Evolutionary conservation across 2,797 vertebrate genomes (phyloP).

Genomic region (Chloroceryle inda): DNA sequence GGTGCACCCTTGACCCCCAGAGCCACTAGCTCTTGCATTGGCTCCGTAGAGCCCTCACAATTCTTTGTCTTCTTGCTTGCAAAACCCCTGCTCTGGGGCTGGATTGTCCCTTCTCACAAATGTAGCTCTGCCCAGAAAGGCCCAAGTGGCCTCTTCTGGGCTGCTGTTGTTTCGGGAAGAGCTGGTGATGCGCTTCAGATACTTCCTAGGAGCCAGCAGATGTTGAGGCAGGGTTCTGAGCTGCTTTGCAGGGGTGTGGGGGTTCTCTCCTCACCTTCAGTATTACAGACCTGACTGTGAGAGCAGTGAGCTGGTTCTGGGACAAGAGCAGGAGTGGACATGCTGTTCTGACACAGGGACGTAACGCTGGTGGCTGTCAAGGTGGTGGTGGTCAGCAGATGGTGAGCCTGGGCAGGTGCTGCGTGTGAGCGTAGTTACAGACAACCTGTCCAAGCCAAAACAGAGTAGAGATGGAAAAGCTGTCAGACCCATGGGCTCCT

Average conservation of each 20-base stretch:
- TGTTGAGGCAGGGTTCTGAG: fast-evolving
- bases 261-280: too few relatives aligned
- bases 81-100: too few relatives aligned
- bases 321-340: fast-evolving
- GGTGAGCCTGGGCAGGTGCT: fast-evolving
- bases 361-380: fast-evolving
- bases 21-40: fast-evolving
- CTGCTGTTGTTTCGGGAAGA: background rate
- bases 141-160: fast-evolving
- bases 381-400: background rate
- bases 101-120: background rate
- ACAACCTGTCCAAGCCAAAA: background rate
- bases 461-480: background rate
- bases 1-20: too few relatives aligned
- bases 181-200: background rate
- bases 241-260: background rate
- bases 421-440: background rate
- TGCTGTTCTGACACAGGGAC: background rate
- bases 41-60: background rate
- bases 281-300: fast-evolving
- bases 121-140: background rate
- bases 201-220: background rate
- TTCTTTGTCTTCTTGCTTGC: background rate
- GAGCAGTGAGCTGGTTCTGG: background rate
- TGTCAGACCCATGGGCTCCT: fast-evolving